These are phyloP conservation scores for Heliconius melpomene DNA, from an alignment of 1,140 invertebrate species.

Conservation along the genomic window DNA sequence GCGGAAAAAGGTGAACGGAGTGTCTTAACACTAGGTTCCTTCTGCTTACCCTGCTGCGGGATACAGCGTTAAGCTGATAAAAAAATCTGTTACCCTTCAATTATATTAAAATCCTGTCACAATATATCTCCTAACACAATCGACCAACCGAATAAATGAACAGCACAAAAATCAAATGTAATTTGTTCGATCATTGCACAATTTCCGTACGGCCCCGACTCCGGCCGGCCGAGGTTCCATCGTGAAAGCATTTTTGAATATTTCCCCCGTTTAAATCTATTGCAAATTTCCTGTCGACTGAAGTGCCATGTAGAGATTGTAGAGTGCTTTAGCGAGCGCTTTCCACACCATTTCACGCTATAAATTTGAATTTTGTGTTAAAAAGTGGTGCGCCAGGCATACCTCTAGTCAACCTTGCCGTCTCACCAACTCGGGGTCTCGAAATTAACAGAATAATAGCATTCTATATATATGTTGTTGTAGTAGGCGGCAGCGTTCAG, in stretches of 20 bases:
- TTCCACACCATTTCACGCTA: constrained; percentile 53
- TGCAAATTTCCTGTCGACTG: constrained; percentile 50
- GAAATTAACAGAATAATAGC: background rate
- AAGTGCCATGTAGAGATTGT: constrained; percentile 49
- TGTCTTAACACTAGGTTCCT: too few species aligned
- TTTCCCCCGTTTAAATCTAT: constrained; percentile 52
- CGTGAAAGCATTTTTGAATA: constrained; percentile 45
- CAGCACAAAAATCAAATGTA: constrained; percentile 29
- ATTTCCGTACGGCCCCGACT: constrained; percentile 22
- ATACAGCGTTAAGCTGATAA: background rate
- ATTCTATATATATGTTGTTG: too few species aligned
- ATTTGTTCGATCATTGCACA: constrained; percentile 38
- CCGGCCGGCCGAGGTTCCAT: constrained; percentile 37
- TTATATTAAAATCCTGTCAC: background rate
- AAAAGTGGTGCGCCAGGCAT: constrained; percentile 37
- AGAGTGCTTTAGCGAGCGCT: constrained; percentile 48
- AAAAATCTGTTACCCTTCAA: background rate
- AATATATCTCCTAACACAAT: constrained; percentile 4
- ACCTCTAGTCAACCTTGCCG: background rate
- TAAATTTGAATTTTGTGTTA: constrained; percentile 48
- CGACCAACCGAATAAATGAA: constrained; percentile 20
- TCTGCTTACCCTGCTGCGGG: background rate
- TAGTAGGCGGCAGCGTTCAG: too few species aligned
- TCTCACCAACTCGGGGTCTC: background rate
- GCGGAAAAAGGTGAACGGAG: too few species aligned